phyloP scores from a whole-genome alignment of 2,113 vertebrate species.

The Astur gentilis region DNA sequence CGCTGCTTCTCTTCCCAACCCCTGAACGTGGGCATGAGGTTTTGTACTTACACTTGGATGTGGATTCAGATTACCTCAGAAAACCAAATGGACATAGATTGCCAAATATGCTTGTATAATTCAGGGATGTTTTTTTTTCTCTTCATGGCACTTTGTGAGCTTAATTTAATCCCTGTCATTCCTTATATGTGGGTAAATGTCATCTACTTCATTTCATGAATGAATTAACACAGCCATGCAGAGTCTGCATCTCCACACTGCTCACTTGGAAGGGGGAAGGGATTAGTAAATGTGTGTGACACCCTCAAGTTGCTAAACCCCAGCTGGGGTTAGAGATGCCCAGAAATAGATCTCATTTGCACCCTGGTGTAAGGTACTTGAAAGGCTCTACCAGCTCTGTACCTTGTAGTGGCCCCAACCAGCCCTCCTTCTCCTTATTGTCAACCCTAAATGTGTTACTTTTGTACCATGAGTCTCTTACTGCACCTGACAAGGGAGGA shows the following conservation, averaged over 20 bases:
- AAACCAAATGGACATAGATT: neutral
- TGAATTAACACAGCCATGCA: slow-evolving; percentile 45
- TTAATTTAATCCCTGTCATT: slow-evolving; percentile 57
- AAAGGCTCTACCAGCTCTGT: neutral
- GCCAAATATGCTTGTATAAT: neutral
- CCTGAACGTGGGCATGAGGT: fast-evolving
- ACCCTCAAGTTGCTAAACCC: neutral
- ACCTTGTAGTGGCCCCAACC: neutral
- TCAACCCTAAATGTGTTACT: neutral
- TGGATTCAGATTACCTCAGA: neutral
- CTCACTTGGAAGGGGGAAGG: neutral
- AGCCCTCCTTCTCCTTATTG: neutral
- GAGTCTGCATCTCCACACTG: neutral
- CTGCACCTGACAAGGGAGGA: neutral
- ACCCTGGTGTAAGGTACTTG: neutral
- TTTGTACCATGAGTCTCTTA: neutral
- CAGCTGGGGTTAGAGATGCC: neutral
- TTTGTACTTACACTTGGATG: neutral
- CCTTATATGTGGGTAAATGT: slow-evolving; percentile 51
- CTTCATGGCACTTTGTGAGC: neutral
- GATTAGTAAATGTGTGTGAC: neutral
- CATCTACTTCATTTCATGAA: slow-evolving; percentile 52
- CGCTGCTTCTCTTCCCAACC: neutral
- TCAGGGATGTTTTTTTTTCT: neutral
- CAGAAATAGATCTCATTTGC: neutral